Evolutionary conservation across 2,113 vertebrate genomes (phyloP), one percentile per base, ranked within the genome.

Genomic region (Oostethus manadensis): DNA sequence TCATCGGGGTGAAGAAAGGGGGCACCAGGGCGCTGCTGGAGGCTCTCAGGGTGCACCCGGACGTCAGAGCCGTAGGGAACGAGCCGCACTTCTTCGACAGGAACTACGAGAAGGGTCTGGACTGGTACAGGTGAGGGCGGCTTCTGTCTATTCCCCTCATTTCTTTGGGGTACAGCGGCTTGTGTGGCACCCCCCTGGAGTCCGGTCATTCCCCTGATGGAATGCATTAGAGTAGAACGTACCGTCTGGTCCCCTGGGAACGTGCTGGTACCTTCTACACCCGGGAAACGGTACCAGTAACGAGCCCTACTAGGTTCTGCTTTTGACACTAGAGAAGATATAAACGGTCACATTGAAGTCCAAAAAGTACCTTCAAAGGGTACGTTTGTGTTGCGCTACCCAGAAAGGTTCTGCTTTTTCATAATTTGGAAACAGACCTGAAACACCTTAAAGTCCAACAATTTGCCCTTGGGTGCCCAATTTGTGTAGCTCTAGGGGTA

Each of bases 1-100:
- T 99, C 83, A 92, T 99, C 65, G 96, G 96, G 51, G 96, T 98
- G 86, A 99, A 99, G 88, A 99, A 99, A 74, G 96, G 95, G 18
- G 96, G 96, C 1, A 98, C 96, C 51, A 82, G 96, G 66, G 96
- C 96, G 61, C 89, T 99, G 78, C 91, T 98, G 60, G 96, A 98
- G 85, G 94, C 94, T 14, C 90, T 99, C 70, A 88, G 96, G 59
- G 94, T 93, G 20, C 96, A 98, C 77, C 95, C 96, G 64, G 95
- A 96, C 82, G 95, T 98, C 68, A 91, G 96, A 71, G 96, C 96
- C 9, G 94, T 99, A 62, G 96, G 96, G 5, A 93, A 93, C 7
- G 96, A 98, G 85, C 95, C 95, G 10, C 95, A 98, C 84, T 99
- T 99, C 89, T 99, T 99, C 89, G 96, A 99, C 84, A 92, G 96